A percentile compares a stretch with the other conserved stretches of the same genome.
Conservation (phyloP, 2,888 invertebrate genomes). For the Athetis lepigone region DNA sequence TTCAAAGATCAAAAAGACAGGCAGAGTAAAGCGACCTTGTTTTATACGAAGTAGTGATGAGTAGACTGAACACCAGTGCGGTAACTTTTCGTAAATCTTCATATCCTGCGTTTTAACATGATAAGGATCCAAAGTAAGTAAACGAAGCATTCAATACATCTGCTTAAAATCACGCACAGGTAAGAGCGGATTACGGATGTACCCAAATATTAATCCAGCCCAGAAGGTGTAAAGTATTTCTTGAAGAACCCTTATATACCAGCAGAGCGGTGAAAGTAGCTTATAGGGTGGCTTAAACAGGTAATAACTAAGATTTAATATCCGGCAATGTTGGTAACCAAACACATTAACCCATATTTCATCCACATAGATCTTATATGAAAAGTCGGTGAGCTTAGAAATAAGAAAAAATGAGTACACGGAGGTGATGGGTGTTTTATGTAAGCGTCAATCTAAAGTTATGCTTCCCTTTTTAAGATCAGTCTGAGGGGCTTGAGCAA, state of each 20-base stretch:
- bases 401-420: background rate
- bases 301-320: conserved; percentile 61
- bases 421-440: conserved; percentile 8
- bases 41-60: too few species aligned
- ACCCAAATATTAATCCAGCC: conserved; percentile 25
- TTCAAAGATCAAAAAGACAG: too few species aligned
- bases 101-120: background rate
- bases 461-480: conserved; percentile 8
- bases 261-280: conserved; percentile 40
- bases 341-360: conserved; percentile 35
- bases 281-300: conserved; percentile 50
- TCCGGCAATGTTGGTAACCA: conserved; percentile 48
- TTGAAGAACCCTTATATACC: conserved; percentile 46
- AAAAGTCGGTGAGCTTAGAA: conserved; percentile 12
- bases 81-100: too few species aligned
- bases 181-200: conserved; percentile 8
- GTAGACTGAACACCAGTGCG: too few species aligned
- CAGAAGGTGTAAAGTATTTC: conserved; percentile 36
- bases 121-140: background rate
- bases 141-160: conserved; percentile 4
- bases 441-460: conserved; percentile 3
- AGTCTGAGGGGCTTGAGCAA: background rate
- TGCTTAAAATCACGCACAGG: conserved; percentile 1
- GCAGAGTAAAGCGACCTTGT: too few species aligned
- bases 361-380: conserved; percentile 24